Base-by-base conservation (phyloP, 2,113 vertebrate genomes). In the Bufo bufo region DNA sequence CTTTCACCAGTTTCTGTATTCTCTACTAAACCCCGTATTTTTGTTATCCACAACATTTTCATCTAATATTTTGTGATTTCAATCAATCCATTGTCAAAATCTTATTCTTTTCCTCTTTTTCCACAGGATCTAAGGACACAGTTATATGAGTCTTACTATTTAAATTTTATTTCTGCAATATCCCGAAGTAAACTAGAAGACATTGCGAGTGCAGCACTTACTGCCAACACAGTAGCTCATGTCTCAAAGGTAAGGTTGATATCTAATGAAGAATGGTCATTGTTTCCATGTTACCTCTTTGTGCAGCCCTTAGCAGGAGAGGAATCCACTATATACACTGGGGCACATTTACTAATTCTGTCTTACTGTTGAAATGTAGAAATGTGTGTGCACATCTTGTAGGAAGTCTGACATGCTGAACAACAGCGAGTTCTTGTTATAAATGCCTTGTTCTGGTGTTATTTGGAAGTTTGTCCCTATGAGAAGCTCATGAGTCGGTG, bases 121-220 rank as follows among this genome's bases (percentile, higher is more conserved):
- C 33, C 92, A 69, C 85, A 99, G 98, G 98, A 99, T 92, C 95
- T 99, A 93, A 96, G 97, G 92, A 98, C 96, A 91, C 98, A 99
- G 87, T 95, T 99, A 56, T 97, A 99, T 89, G 98, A 99, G 91
- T 96, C 96, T 6, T 99, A 99, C 91, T 99, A 96, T 93, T 95
- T 99, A 94, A 99, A 99, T 93, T 99, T 99, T 92, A 99, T 99
- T 96, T 99, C 98, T 84, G 98, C 98, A 85, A 99, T 99, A 95
- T 99, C 98, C 3, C 96, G 98, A 92, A 98, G 98, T 94, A 99
- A 99, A 94, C 92, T 99, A 90, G 98, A 99, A 95, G 98, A 99
- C 92, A 97, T 99, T 92, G 98, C 98, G 92, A 97, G 97, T 91
- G 97, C 98, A 84, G 97, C 98, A 71, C 94, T 99, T 89, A 95